Evolutionary conservation across 2,113 vertebrate genomes (phyloP).

Genomic region (Trochalopteron elliotii): DNA sequence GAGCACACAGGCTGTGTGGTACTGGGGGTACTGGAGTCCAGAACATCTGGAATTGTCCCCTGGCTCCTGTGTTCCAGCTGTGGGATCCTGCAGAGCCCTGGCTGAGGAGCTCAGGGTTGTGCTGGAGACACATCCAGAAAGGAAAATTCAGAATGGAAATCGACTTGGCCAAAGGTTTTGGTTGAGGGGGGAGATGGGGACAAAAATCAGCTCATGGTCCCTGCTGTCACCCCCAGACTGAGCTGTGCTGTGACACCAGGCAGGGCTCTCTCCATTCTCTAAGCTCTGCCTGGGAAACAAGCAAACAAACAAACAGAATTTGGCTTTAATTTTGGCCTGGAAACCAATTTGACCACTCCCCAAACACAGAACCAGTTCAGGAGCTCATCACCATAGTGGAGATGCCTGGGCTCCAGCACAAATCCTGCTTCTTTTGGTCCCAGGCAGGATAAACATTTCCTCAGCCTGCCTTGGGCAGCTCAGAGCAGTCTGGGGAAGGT

Average conservation of each 20-base stretch:
- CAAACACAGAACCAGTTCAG: background rate
- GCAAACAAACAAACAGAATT: background rate
- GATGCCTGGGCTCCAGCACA: background rate
- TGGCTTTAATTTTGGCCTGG: background rate
- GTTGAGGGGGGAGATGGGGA: background rate
- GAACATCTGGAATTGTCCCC: background rate
- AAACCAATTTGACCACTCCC: background rate
- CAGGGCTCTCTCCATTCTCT: background rate
- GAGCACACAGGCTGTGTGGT: background rate
- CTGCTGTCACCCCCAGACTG: background rate
- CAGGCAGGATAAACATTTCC: background rate
- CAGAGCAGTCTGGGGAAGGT: background rate
- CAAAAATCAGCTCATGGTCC: background rate
- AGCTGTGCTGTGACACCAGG: background rate
- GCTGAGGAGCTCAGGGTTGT: background rate
- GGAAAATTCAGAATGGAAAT: background rate
- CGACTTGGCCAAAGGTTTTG: background rate
- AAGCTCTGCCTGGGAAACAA: background rate
- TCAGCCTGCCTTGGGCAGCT: background rate
- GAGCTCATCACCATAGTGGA: rapidly evolving
- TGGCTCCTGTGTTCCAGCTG: background rate
- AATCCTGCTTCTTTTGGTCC: background rate
- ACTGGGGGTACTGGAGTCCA: background rate
- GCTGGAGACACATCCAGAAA: background rate
- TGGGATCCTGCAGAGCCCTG: background rate